These are phyloP conservation scores for Pentalonia nigronervosa DNA, from an alignment of 1,140 invertebrate species.

Conservation along the genomic window DNA sequence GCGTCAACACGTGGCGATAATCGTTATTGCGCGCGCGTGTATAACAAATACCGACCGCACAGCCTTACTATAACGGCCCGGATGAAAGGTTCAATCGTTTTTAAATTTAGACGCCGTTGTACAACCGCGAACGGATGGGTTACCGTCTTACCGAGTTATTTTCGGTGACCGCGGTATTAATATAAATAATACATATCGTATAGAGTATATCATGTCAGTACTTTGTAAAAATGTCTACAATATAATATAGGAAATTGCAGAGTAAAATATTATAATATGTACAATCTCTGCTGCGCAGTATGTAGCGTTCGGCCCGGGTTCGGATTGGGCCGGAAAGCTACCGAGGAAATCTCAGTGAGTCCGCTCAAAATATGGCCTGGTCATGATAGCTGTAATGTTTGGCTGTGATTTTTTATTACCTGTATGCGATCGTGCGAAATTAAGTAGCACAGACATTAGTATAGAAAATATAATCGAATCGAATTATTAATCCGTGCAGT, in stretches of 20 bases:
- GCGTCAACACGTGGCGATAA: slow-evolving; percentile 52
- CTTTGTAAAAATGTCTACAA: background rate
- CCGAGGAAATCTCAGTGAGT: no score
- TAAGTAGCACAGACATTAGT: no score
- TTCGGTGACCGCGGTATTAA: slow-evolving; percentile 3
- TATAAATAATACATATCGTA: background rate
- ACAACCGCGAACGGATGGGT: background rate
- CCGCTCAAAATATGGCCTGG: no score
- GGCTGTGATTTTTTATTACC: no score
- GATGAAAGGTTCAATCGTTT: slow-evolving; percentile 55
- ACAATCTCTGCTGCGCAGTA: background rate
- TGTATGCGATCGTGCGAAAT: no score
- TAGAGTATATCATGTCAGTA: background rate
- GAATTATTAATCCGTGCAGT: no score
- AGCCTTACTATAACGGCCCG: slow-evolving; percentile 1
- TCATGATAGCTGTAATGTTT: no score
- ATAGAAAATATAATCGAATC: no score
- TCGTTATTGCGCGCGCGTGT: background rate
- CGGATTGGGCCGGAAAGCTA: no score
- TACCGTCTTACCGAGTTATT: slow-evolving; percentile 27
- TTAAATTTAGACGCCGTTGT: slow-evolving; percentile 42
- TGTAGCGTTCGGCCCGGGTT: background rate
- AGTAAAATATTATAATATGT: background rate
- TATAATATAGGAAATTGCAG: background rate
- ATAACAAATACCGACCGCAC: background rate